Base-by-base conservation (phyloP, 2,888 invertebrate species). In the Clunio marinus region DNA sequence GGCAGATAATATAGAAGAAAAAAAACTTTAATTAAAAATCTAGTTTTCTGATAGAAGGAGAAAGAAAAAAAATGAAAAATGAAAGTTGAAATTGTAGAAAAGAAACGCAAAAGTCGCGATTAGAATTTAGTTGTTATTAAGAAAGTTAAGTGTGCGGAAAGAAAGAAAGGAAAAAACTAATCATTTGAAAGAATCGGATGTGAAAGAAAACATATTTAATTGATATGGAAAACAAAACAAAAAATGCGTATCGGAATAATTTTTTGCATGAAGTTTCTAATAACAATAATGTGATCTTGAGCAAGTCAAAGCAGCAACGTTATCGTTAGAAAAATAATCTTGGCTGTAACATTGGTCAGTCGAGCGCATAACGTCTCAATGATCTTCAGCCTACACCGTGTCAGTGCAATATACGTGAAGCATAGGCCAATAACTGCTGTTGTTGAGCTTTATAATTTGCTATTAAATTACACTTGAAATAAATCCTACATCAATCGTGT, bases 1-100 rank as follows among this genome's bases (percentile, higher is more conserved):
- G 62, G 25, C 41, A 62, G 62, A 62, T 62, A 62, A 57, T 13
- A n/a, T 25, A 28, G 57, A n/a, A n/a, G n/a, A n/a, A 27, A 57
- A 41, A 62, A 62, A 62, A 62, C 41, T 62, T 62, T 62, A 62
- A 62, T 62, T 62, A 62, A 62, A 59, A 62, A 62, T 62, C 62
- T 62, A 24, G 41, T 41, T 60, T 35, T 13, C 51, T 22, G 37
- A 20, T 24, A 41, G 41, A 41, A 24, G 22, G 62, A 24, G 41
- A 41, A 15, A 15, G 41, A 41, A 41, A 35, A 62, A 41, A 32
- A 62, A 41, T 62, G 35, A 41, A 62, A 62, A 62, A 62, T 62
- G 62, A 62, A 62, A 62, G 62, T 62, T 62, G 15, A 62, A 62
- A 59, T 17, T 20, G 51, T 13, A 55, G 32, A 35, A 15, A 15